Conservation (phyloP, 30 jellyfish, hydroid and myxozoan genomes). For the Pelagia noctiluca region DNA sequence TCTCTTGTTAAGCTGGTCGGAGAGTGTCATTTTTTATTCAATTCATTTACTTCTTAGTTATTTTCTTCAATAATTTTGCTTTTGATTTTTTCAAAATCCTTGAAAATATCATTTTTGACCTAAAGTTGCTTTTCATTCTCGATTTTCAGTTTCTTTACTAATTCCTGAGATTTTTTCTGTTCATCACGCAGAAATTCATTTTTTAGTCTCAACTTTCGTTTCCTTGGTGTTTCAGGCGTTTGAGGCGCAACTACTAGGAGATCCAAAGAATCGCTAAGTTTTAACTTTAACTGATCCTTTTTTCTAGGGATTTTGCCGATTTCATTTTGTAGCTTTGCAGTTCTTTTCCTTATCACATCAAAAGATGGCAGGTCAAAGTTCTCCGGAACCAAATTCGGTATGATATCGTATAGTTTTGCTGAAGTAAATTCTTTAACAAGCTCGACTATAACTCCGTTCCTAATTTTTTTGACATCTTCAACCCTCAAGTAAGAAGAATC, state of each 20-base stretch:
- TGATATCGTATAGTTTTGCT: neutral
- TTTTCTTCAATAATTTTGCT: neutral
- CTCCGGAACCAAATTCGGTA: slow-evolving; percentile 1
- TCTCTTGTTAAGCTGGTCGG: neutral
- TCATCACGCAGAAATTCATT: neutral
- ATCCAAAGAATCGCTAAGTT: neutral
- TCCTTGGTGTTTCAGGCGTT: slow-evolving; percentile 26
- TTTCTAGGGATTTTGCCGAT: neutral
- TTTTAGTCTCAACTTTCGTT: neutral
- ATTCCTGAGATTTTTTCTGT: neutral
- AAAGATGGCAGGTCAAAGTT: neutral
- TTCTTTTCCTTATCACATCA: neutral
- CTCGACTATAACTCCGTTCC: neutral
- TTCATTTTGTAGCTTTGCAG: neutral
- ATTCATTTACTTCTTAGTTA: neutral
- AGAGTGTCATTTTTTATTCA: neutral
- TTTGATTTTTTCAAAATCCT: neutral
- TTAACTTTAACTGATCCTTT: neutral
- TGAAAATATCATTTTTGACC: neutral
- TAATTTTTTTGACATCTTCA: neutral
- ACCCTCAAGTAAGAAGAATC: neutral
- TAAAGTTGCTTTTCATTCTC: neutral
- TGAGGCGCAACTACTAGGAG: neutral
- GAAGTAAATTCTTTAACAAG: neutral
- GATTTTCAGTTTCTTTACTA: slow-evolving; percentile 8